These are phyloP conservation scores for Eucriotettix oculatus DNA, from an alignment of 2,888 invertebrate genomes.

Conservation along the genomic window DNA sequence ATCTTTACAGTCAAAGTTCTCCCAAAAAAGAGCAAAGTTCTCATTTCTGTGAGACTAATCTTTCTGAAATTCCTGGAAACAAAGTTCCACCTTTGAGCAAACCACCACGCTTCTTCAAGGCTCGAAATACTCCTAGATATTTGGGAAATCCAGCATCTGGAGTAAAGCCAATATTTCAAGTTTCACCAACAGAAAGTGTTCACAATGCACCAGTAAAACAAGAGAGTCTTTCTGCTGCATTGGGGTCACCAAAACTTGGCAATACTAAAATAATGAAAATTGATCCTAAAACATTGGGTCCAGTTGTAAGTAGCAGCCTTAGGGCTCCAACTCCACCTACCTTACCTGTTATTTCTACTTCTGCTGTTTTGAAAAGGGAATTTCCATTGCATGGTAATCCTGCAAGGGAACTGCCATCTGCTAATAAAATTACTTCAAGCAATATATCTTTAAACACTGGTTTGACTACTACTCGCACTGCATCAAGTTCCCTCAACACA, in stretches of 20 bases:
- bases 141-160: conserved; percentile 40
- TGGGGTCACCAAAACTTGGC: background rate
- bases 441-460: background rate
- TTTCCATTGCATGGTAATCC: background rate
- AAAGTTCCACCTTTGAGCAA: conserved; percentile 13
- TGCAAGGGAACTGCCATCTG: background rate
- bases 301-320: conserved; percentile 23
- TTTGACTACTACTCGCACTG: background rate
- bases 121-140: conserved; percentile 35
- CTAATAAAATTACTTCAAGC: background rate
- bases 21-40: background rate
- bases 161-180: conserved; percentile 40
- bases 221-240: background rate
- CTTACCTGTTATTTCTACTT: background rate
- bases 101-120: conserved; percentile 40
- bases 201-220: background rate
- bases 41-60: background rate
- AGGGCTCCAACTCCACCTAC: background rate
- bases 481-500: background rate
- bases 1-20: background rate
- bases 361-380: no score
- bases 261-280: conserved; percentile 27
- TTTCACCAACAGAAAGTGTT: conserved; percentile 21
- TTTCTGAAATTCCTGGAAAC: background rate
- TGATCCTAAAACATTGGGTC: conserved; percentile 39